Base-by-base conservation (phyloP, 2,113 vertebrate genomes). In the Scortum barcoo region DNA sequence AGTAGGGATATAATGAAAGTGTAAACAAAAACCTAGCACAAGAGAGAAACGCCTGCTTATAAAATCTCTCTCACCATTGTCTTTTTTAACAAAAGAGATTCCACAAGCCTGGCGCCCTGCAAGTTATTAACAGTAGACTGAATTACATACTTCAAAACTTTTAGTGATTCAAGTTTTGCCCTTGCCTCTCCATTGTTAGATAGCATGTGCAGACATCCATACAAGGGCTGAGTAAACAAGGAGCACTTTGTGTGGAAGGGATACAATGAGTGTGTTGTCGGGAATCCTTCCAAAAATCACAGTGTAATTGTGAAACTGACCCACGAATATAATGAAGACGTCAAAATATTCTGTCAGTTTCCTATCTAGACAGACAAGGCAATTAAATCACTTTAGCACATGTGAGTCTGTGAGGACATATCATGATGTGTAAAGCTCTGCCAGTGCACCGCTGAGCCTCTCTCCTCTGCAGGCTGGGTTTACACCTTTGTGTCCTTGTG, bases 1-100 rank as follows among this genome's bases (percentile, higher is more conserved):
- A 93, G 93, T 89, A 91, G 93, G 95, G 89, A 89, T 96, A 94
- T 95, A 96, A 97, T 95, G 95, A 95, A 97, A 96, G 94, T 89
- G 93, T 97, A 97, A 98, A 98, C 95, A 97, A 97, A 97, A 94
- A 92, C 94, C 89, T 76, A 88, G 91, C 94, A 91, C 91, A 92
- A 89, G 92, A 95, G 91, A 94, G 88, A 95, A 96, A 96, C 85
- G 93, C 91, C 93, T 92, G 92, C 95, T 95, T 87, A 88, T 92
- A 93, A 94, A 96, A 93, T 50, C 76, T 56, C 51, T 82, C 74
- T 81, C 88, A 74, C 86, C 57, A 91, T 92, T 93, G 86, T 93
- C 93, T 95, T 95, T 93, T 36, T 91, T 93, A 85, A 95, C 86
- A 84, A 94, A 88, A 81, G 92, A 95, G 88, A 95, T 93, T 95